phyloP scores from a whole-genome alignment of 2,797 vertebrate genomes.

The Chiloscyllium punctatum region DNA sequence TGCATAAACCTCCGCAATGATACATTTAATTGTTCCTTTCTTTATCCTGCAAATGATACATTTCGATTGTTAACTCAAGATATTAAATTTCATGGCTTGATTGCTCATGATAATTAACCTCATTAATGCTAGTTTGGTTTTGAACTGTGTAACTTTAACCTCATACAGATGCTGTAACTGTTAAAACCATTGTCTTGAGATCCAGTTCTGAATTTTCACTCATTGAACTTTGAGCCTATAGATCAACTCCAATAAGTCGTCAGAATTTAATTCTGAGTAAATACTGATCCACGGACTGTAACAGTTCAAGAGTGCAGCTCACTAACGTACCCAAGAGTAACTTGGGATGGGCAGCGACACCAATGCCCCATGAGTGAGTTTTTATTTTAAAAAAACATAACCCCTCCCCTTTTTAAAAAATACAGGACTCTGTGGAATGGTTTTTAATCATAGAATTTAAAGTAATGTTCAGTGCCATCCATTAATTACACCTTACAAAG shows the following conservation, averaged over 20 bases:
- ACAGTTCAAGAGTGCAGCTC: too few species aligned
- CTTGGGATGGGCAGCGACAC: too few species aligned
- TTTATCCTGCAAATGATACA: not conserved
- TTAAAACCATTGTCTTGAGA: not conserved
- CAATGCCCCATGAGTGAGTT: not conserved
- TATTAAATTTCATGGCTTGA: not conserved
- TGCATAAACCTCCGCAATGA: constrained; percentile 12
- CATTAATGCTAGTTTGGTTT: not conserved
- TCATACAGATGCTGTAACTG: not conserved
- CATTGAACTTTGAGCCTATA: not conserved
- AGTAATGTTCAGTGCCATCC: not conserved
- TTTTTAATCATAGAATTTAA: not conserved
- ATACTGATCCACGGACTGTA: not conserved
- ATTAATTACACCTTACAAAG: not conserved
- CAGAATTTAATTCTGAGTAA: not conserved
- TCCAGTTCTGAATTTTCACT: not conserved
- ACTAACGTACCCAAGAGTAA: too few species aligned
- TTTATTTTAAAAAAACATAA: not conserved
- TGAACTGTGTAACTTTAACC: not conserved
- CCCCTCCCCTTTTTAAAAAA: not conserved
- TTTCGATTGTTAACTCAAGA: not conserved
- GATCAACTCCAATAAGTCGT: not conserved
- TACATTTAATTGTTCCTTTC: not conserved
- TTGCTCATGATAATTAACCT: not conserved
- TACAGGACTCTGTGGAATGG: not conserved